These are phyloP conservation scores for Coregonus clupeaformis DNA, from an alignment of 2,113 vertebrate genomes.

Conservation along the genomic window DNA sequence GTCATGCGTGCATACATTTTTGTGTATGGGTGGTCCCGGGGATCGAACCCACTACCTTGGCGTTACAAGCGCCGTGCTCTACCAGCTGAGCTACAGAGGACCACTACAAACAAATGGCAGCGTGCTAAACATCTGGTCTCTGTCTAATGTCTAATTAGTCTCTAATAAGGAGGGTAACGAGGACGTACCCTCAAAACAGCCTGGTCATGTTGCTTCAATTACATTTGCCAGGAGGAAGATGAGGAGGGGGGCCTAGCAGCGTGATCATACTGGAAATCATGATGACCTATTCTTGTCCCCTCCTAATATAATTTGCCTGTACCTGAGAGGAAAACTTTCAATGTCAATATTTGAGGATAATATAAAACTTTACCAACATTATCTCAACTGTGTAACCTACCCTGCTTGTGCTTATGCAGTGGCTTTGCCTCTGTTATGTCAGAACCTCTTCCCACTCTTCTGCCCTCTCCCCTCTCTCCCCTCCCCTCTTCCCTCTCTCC, in stretches of 20 bases:
- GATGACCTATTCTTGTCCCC: constrained; percentile 37
- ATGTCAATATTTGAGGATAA: neutral
- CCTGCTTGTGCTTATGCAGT: too few species aligned
- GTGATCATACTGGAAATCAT: constrained; percentile 16
- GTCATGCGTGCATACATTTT: too few species aligned
- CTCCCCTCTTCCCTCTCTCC: neutral
- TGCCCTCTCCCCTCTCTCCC: too few species aligned
- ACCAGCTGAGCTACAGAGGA: too few species aligned
- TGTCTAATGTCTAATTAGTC: constrained; percentile 60
- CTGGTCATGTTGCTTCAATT: constrained; percentile 38
- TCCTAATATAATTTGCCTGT: neutral
- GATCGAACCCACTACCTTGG: too few species aligned
- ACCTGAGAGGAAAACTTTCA: too few species aligned
- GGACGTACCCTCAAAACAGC: constrained; percentile 49
- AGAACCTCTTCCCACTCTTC: too few species aligned
- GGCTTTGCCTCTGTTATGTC: neutral
- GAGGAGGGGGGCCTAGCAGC: neutral
- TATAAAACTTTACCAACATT: too few species aligned
- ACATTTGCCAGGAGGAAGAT: constrained; percentile 33
- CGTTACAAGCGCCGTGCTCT: too few species aligned
- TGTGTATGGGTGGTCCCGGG: too few species aligned
- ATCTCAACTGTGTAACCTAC: too few species aligned
- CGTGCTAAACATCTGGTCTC: constrained; percentile 58
- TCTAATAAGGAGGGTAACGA: constrained; percentile 66
- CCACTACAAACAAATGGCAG: constrained; percentile 1